Percentiles rank a stretch among this genome's conserved stretches.
These are phyloP conservation scores for Channa maculata DNA, from an alignment of 2,113 vertebrate genomes.

Conservation along the genomic window DNA sequence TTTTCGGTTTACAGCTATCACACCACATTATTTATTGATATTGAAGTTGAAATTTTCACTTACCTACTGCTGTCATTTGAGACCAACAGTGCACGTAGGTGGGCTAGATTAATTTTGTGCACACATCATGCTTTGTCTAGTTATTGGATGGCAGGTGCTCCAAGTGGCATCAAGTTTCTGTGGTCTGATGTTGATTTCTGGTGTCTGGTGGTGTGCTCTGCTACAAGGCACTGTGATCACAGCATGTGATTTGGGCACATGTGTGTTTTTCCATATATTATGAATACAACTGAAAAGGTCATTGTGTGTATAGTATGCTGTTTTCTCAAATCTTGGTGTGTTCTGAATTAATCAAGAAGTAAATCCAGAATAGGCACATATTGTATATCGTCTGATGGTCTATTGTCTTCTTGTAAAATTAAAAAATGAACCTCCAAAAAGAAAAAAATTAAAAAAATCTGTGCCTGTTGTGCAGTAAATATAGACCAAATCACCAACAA, in stretches of 20 bases:
- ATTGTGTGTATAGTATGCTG: not conserved
- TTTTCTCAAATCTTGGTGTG: not conserved
- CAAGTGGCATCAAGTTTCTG: not conserved
- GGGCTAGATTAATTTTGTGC: conserved; percentile 4
- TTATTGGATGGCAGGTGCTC: not conserved
- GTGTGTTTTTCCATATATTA: not conserved
- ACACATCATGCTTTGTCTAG: not conserved
- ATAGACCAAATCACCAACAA: no score
- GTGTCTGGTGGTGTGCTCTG: not conserved
- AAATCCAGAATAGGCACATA: no score
- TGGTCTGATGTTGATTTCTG: not conserved
- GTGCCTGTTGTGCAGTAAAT: no score
- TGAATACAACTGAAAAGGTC: not conserved
- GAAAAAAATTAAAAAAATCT: no score
- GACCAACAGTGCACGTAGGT: not conserved
- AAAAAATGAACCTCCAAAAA: no score
- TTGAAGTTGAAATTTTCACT: conserved; percentile 5
- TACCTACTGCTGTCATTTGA: conserved; percentile 17
- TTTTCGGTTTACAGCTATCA: conserved; percentile 36
- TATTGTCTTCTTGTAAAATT: no score
- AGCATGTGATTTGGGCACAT: not conserved
- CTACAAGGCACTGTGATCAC: conserved; percentile 3
- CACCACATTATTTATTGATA: conserved; percentile 40
- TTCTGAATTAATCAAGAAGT: not conserved
- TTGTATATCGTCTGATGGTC: no score